Percentiles rank a stretch among this genome's conserved stretches.
Evolutionary conservation across 2,888 invertebrate species (phyloP).

Genomic region (Palloptera scutellata): DNA sequence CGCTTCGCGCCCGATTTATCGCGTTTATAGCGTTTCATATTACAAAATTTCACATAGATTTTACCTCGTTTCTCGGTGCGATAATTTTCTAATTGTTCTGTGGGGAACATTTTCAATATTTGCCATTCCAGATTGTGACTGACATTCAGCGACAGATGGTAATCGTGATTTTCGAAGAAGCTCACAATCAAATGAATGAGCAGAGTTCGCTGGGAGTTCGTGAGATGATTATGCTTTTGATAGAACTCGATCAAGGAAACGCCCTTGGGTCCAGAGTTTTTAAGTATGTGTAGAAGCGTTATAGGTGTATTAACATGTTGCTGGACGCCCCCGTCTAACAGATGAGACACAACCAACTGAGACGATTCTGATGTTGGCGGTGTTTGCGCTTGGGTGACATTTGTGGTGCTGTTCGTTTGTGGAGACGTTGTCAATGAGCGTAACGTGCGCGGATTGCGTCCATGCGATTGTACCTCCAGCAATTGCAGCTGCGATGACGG

Average conservation of each 20-base stretch:
- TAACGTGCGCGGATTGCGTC: no score
- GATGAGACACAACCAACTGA: not conserved
- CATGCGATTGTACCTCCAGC: not conserved
- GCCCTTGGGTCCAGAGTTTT: slow-evolving; percentile 46
- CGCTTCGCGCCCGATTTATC: slow-evolving; percentile 15
- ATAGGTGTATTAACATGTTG: slow-evolving; percentile 31
- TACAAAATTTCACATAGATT: slow-evolving; percentile 55
- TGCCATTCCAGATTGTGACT: slow-evolving; percentile 54
- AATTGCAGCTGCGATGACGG: not conserved
- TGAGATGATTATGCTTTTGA: slow-evolving; percentile 45
- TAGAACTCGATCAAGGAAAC: slow-evolving; percentile 44
- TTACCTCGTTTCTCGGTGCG: slow-evolving; percentile 57
- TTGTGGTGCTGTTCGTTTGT: not conserved
- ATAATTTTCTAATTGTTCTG: slow-evolving; percentile 51
- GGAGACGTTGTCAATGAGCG: slow-evolving; percentile 5
- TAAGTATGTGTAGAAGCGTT: slow-evolving; percentile 47
- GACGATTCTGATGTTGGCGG: not conserved
- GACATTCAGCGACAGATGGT: slow-evolving; percentile 52
- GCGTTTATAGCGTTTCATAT: slow-evolving; percentile 52
- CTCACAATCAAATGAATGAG: slow-evolving; percentile 54
- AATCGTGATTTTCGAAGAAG: slow-evolving; percentile 52
- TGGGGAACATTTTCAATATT: slow-evolving; percentile 52
- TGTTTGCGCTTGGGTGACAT: slow-evolving; percentile 15
- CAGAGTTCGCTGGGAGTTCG: slow-evolving; percentile 46
- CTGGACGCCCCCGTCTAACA: slow-evolving; percentile 1